phyloP scores from a whole-genome alignment of 2,113 vertebrate species.

The Hyaena hyaena region DNA sequence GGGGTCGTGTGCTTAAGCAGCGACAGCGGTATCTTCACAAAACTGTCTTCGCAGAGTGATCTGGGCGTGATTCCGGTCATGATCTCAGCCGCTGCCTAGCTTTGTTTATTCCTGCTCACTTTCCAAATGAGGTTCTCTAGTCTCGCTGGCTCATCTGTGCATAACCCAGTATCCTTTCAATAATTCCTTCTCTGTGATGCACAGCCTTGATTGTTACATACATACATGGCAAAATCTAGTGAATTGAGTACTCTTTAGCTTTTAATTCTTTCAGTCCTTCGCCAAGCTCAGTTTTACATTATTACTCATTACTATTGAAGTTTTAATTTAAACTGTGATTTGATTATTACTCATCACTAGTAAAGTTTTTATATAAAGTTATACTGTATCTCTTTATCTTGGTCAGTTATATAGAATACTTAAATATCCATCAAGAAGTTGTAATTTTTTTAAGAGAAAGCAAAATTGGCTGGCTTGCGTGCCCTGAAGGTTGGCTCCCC shows the following conservation, averaged over 20 bases:
- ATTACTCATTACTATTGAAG: background rate
- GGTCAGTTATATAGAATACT: background rate
- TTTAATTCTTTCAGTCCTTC: background rate
- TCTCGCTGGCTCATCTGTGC: background rate
- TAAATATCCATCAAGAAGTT: background rate
- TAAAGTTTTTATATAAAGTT: background rate
- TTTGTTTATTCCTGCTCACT: background rate
- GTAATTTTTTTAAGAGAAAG: slow-evolving; percentile 4
- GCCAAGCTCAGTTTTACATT: background rate
- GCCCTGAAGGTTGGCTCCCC: background rate
- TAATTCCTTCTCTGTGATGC: background rate
- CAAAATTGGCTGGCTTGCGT: background rate
- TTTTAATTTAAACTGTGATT: background rate
- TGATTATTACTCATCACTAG: background rate
- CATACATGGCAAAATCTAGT: background rate
- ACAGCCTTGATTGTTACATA: background rate
- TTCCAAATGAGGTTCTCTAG: background rate
- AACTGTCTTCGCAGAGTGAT: background rate
- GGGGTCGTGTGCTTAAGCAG: background rate
- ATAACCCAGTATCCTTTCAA: background rate
- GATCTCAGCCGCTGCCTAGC: background rate
- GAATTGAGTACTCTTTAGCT: background rate
- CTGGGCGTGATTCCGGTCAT: background rate
- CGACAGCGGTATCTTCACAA: background rate
- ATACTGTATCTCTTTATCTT: background rate